Percentiles rank a stretch among this genome's conserved stretches.
phyloP scores from a whole-genome alignment of 2,797 vertebrate genomes.

The Neoniphon sammara region DNA sequence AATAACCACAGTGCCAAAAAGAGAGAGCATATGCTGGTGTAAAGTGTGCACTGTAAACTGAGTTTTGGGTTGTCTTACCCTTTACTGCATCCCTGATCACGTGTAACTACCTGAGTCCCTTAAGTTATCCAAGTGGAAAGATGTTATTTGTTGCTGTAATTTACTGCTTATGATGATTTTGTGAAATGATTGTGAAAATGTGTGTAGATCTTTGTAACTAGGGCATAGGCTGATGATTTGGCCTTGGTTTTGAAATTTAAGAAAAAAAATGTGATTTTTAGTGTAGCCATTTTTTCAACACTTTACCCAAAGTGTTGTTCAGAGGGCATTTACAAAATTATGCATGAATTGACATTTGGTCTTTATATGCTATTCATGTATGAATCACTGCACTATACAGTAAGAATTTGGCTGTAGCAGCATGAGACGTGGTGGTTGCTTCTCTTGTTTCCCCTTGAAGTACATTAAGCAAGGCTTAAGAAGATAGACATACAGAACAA shows the following conservation, averaged over 20 bases:
- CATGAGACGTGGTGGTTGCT: conserved; percentile 22
- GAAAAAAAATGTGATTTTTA: not conserved
- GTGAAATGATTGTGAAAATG: not conserved
- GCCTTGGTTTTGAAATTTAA: not conserved
- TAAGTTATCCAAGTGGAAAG: not conserved
- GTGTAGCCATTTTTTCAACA: not conserved
- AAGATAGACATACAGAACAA: conserved; percentile 61
- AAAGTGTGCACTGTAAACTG: too few species aligned
- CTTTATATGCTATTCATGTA: not conserved
- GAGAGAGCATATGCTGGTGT: too few species aligned
- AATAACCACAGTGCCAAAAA: too few species aligned
- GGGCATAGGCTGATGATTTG: not conserved
- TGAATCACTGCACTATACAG: conserved; percentile 4
- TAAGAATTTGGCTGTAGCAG: not conserved
- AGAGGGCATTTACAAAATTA: not conserved
- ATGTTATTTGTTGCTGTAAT: not conserved
- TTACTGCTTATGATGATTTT: not conserved
- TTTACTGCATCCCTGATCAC: not conserved
- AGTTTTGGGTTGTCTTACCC: not conserved
- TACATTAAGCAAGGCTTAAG: conserved; percentile 41
- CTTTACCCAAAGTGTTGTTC: not conserved
- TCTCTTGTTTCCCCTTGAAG: conserved; percentile 1
- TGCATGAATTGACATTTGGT: not conserved
- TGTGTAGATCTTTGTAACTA: not conserved
- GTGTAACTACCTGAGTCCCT: not conserved